Evolutionary conservation across 2,888 invertebrate species (phyloP).

Genomic region (Polymixis flavicincta): DNA sequence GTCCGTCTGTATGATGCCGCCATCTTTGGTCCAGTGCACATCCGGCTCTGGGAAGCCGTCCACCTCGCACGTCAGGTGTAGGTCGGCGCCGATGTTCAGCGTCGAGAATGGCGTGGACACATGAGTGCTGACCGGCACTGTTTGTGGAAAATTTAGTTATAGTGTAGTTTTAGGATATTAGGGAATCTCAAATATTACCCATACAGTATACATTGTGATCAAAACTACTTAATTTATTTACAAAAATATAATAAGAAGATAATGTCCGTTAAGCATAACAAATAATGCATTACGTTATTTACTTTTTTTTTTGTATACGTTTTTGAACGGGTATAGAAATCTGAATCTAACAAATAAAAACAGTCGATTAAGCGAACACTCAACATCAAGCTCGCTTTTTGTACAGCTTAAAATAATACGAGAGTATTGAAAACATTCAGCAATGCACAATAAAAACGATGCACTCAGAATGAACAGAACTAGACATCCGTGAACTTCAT

Average conservation of each 20-base stretch:
- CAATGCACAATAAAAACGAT: neutral
- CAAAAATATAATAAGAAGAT: neutral
- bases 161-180: neutral
- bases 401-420: constrained; percentile 32
- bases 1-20: constrained; percentile 87
- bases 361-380: neutral
- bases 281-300: neutral
- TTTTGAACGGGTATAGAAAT: neutral
- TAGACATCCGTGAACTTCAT: neutral
- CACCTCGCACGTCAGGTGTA: constrained; percentile 94
- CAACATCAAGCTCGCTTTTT: constrained; percentile 16
- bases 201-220: neutral
- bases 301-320: neutral
- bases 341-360: neutral
- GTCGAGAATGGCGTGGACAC: constrained; percentile 89
- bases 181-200: neutral
- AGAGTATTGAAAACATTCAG: neutral
- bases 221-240: neutral
- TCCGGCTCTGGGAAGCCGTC: constrained; percentile 94
- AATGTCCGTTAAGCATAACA: neutral
- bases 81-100: constrained; percentile 92
- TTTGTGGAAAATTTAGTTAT: constrained; percentile 1
- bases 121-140: constrained; percentile 92
- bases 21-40: constrained; percentile 96
- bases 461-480: neutral